phyloP scores from a whole-genome alignment of 2,888 invertebrate species.

The Tachystola acroxantha region DNA sequence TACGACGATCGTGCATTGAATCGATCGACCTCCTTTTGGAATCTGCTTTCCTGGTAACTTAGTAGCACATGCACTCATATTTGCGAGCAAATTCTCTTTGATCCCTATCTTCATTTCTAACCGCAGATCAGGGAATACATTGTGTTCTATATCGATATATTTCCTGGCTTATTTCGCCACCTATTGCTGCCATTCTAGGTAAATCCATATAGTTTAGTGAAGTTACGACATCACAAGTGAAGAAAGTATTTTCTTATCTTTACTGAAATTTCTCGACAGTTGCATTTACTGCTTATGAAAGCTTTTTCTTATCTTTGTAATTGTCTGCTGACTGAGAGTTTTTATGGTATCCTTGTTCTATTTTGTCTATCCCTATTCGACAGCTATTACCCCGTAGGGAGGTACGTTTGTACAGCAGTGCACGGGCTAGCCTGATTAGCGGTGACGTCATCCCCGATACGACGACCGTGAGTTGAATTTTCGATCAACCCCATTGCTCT shows the following conservation, averaged over 20 bases:
- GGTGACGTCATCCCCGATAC: constrained; percentile 14
- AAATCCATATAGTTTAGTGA: too few relatives aligned
- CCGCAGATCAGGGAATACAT: too few relatives aligned
- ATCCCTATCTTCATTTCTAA: too few relatives aligned
- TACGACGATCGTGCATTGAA: constrained; percentile 10
- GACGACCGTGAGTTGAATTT: constrained; percentile 12
- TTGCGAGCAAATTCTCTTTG: neutral
- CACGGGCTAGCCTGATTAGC: constrained; percentile 55
- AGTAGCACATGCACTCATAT: neutral
- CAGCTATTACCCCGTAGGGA: constrained; percentile 25
- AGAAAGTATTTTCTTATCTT: too few relatives aligned
- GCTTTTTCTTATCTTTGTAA: neutral
- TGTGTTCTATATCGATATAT: too few relatives aligned
- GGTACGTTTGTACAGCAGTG: constrained; percentile 33
- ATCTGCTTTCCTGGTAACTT: neutral
- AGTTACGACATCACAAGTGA: too few relatives aligned
- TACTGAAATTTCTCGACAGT: too few relatives aligned
- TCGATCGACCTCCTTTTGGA: neutral
- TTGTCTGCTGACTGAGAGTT: too few relatives aligned
- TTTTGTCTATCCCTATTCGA: constrained; percentile 20
- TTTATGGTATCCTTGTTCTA: too few relatives aligned
- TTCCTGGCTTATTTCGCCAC: too few relatives aligned
- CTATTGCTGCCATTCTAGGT: too few relatives aligned
- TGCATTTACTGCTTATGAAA: too few relatives aligned
- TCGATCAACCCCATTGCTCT: constrained; percentile 24